Base-by-base conservation (phyloP, 92 coral and sea anemone genomes). In the Pocillopora grandis region DNA sequence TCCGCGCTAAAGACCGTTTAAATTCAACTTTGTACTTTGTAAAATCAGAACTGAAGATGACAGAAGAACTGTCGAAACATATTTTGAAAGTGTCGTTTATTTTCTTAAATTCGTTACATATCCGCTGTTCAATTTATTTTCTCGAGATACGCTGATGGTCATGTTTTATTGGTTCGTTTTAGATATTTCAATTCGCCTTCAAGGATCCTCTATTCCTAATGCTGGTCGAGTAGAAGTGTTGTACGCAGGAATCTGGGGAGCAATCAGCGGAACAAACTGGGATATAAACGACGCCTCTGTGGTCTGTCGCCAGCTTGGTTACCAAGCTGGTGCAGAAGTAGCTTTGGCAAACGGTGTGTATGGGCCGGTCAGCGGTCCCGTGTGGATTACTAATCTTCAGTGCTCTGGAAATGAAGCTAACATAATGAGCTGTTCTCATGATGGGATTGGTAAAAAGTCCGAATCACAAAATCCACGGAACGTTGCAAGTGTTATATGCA, bases 281-380 rank as follows among this genome's bases (percentile, higher is more conserved):
- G 79, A 71, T 62, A 71, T 82, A 15, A 71, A 59, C n/a, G 80
- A 61, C 80, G 86, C 86, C 21, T 58, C 12, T 11, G 86, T 82
- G 13, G 72, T 71, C 20, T 82, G 86, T 48, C 57, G 86, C 13
- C 86, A 82, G 72, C 86, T 82, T 48, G 86, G 86, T 71, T 73
- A 71, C 80, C 21, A 61, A 70, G 71, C 67, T 58, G 84, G 84
- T 12, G 84, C 76, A 36, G 66, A 68, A 68, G 76, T 13, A 23
- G 84, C 84, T 33, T 58, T 59, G 9, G 19, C 13, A 35, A 57
- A 58, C 67, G 63, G 42, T 27, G 60, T 71, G 27, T 80, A 56
- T 13, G 84, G 84, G 19, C 66, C 67, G 21, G 64, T 58, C 31
- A 16, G 17, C 31, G 84, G 84, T 69, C 76, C 76, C 0, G 59